Evolutionary conservation across 2,797 vertebrate genomes (phyloP), one percentile per base, ranked within the genome.

Genomic region (Macropus fuliginosus): DNA sequence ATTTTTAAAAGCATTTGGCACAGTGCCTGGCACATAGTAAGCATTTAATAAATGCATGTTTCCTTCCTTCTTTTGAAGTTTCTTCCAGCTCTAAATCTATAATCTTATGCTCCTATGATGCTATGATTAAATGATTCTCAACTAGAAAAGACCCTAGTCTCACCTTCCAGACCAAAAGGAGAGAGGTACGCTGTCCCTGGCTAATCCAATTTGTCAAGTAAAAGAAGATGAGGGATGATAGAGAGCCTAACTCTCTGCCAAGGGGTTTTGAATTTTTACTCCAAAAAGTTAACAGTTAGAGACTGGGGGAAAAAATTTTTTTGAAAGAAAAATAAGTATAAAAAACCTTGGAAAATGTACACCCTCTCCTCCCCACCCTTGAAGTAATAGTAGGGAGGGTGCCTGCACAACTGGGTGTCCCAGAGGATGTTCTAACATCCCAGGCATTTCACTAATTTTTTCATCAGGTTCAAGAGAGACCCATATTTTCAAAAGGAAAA

Each of bases 221-320:
- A 89, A n/a, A 28, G 46, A 46, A 89, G 46, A 55, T 29, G 5
- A 6, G 2, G 0, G 54, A 46, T 46, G 59, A 92, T 29, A 50
- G 3, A 91, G 8, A 91, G 31, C 52, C 54, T 90, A 90, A 90
- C 3, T 90, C 46, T 52, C 92, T 56, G 66, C 56, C 46, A 55
- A 92, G 18, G 9, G 57, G 1, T 62, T 94, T 92, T 54, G 52
- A n/a, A 66, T 92, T 95, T 93, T 95, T 92, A 91, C 56, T 94
- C 57, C 21, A 59, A 81, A 14, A 24, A 93, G 10, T 52, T 11
- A 96, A 56, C 57, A 55, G 90, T 27, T 91, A 87, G 34, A 94
- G n/a, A 2, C 95, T 57, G 92, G 92, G 18, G 4, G 0, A 21
- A 87, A 34, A 94, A 13, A 34, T 87, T 91, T 91, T 96, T 56